Evolutionary conservation across 2,797 vertebrate species (phyloP).

Genomic region (Danio tinwini): DNA sequence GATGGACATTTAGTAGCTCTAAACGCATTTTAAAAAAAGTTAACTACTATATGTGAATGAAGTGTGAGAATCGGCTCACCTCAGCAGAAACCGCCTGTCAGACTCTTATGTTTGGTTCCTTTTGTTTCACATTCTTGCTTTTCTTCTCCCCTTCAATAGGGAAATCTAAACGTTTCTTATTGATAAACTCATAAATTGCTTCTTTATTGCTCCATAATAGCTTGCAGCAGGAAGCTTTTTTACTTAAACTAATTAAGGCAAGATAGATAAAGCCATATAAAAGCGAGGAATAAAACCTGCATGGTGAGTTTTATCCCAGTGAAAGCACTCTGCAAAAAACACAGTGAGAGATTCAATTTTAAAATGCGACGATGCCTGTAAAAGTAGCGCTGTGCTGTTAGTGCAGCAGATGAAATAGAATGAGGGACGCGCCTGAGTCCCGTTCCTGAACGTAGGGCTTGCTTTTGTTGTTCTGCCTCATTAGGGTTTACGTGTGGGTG

Average conservation of each 20-base stretch:
- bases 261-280: conserved; percentile 55
- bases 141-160: conserved; percentile 13
- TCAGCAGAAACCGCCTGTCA: conserved; percentile 20
- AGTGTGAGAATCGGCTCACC: not conserved
- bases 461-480: conserved; percentile 18
- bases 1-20: not conserved
- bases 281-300: conserved; percentile 36
- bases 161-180: conserved; percentile 50
- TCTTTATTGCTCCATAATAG: conserved; percentile 52
- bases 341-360: conserved; percentile 18
- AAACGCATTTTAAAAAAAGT: not conserved
- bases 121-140: conserved; percentile 16
- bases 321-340: conserved; percentile 11
- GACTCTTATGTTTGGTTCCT: conserved; percentile 1
- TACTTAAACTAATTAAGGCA: conserved; percentile 57
- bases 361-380: not conserved
- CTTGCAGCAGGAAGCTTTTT: conserved; percentile 22
- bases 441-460: not conserved
- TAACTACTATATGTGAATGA: conserved; percentile 8
- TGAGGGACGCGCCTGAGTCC: not conserved
- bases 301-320: conserved; percentile 1
- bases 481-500: conserved; percentile 16
- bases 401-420: not conserved
- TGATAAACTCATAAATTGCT: conserved; percentile 57
- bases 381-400: conserved; percentile 4